Conservation (phyloP, 2,797 vertebrate genomes). For the Pyrrhura leucotis region DNA sequence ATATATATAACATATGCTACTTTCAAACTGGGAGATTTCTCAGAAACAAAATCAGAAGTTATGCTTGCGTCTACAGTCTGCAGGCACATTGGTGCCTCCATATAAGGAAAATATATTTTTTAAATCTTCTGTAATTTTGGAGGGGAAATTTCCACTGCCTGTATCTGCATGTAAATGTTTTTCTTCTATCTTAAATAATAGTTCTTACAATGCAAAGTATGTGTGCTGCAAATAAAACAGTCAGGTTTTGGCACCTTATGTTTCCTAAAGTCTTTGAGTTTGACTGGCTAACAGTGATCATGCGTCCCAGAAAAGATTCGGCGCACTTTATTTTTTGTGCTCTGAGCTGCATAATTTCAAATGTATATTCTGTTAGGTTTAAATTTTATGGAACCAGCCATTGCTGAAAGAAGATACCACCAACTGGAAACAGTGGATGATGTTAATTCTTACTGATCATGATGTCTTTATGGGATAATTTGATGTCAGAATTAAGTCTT, state of each 20-base stretch:
- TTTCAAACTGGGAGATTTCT: slow-evolving; percentile 14
- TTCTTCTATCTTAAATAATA: slow-evolving; percentile 29
- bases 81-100: not conserved
- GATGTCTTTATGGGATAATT: not conserved
- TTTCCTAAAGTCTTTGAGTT: not conserved
- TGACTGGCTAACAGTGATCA: not conserved
- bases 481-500: not conserved
- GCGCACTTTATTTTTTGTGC: not conserved
- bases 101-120: slow-evolving; percentile 25
- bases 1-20: slow-evolving; percentile 52
- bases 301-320: not conserved
- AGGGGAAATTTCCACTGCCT: slow-evolving; percentile 14
- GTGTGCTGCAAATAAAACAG: not conserved
- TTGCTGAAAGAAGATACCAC: not conserved
- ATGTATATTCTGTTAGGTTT: not conserved
- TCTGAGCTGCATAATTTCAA: not conserved
- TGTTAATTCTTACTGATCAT: not conserved
- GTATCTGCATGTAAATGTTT: not conserved
- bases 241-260: not conserved
- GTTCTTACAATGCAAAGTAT: not conserved
- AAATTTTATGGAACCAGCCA: not conserved
- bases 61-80: not conserved
- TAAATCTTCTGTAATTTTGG: not conserved
- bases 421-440: not conserved
- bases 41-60: slow-evolving; percentile 32